Evolutionary conservation across 2,113 vertebrate genomes (phyloP), one percentile per base, ranked within the genome.

Genomic region (Ammospiza caudacuta): DNA sequence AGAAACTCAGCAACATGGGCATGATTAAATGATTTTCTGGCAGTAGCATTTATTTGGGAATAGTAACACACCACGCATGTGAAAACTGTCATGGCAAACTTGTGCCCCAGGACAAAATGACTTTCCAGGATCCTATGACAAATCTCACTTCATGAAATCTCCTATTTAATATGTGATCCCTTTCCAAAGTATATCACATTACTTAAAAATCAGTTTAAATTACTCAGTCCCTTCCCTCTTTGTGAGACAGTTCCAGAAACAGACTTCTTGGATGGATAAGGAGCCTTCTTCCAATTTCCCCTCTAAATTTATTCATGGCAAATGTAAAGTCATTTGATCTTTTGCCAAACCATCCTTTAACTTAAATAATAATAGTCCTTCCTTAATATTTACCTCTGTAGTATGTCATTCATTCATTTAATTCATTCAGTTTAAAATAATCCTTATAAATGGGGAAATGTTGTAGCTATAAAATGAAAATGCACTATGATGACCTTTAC

Each of bases 381-480:
- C 73, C 33, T 81, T 87, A 90, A 81, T 96, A 95, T 96, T 96
- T 97, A 94, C 91, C 64, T 93, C 39, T 41, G 55, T 77, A 81
- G 35, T 52, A 74, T 81, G 83, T 57, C 55, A 88, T 93, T 95
- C 82, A 77, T 93, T 88, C 64, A 78, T 74, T 94, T 49, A 80
- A 92, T 92, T 86, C 35, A 74, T 80, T 91, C 75, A 28, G 28
- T 81, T 86, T 95, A 92, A 94, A 95, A 90, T 92, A 95, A 93
- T 90, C 83, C 85, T 92, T 94, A 94, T 86, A 96, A 94, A 96
- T 92, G 72, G 49, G 77, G 83, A 95, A 95, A 89, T 89, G 63
- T 83, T 93, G 72, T 92, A 96, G 75, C 47, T 89, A 83, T 96
- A 96, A 95, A 95, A 95, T 83, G 64, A 90, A 96, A 97, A 83